Base-by-base conservation (phyloP, 2,113 vertebrate genomes). In the Hemicordylus capensis region DNA sequence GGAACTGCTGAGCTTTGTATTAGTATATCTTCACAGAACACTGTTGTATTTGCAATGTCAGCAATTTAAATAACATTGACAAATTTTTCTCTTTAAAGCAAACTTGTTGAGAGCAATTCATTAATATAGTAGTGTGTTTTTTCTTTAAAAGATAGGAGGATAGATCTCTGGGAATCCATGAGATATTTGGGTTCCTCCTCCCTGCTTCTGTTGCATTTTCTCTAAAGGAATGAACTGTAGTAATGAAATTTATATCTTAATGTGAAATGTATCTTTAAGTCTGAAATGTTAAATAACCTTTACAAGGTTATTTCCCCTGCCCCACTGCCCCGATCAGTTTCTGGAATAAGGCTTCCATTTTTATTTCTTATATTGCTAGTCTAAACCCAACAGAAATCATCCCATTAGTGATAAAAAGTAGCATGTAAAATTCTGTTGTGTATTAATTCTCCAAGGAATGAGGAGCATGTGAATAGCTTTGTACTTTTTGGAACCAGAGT, bases 1-100 rank as follows among this genome's bases (percentile, higher is more conserved):
- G 84, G 76, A 88, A 90, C 51, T 69, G 82, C 91, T 92, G 86
- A 93, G 73, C 0, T 0, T 93, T 87, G n/a, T 88, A 90, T 93
- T 90, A 86, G 14, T 80, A 89, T 94, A 88, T 89, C 73, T 51
- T 37, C 70, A 80, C 81, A 87, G 81, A 82, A 59, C 17, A 72
- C 76, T 88, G 83, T 70, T 81, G 81, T 87, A 74, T 82, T 39
- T 8, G 83, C 2, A 26, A 3, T 85, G 7, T 63, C 56, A 74
- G 31, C 70, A 56, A 69, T 56, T 42, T 70, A 56, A 81, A 81
- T 39, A 56, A 26, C 14, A 51, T 28, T 48, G 44, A 48, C 42
- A 66, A 72, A 4, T 66, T 42, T 87, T 89, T 91, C 88, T 89
- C 37, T 81, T 85, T 63, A n/a, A 61, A 76, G 64, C 81, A 87